phyloP scores from a whole-genome alignment of 2,888 invertebrate species.

The Lasioglossum calceatum region DNA sequence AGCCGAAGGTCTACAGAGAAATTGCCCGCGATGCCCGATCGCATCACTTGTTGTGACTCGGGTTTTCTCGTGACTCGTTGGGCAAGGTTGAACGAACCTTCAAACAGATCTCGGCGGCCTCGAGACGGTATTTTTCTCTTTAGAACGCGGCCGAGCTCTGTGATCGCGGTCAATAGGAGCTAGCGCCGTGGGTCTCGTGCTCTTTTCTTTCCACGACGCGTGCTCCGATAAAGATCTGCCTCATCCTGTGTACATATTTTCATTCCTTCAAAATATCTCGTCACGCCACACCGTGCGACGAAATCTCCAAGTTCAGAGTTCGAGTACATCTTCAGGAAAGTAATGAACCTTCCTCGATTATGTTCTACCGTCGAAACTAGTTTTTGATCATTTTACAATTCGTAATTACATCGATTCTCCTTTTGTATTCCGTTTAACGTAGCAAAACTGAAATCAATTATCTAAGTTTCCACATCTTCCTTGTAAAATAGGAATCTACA shows the following conservation, averaged over 20 bases:
- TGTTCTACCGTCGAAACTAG: too few species aligned
- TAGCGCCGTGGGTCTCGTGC: not conserved
- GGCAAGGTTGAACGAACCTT: conserved; percentile 67
- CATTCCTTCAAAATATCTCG: not conserved
- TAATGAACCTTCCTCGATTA: not conserved
- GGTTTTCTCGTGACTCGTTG: conserved; percentile 45
- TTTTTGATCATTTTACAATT: too few species aligned
- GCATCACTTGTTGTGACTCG: conserved; percentile 8
- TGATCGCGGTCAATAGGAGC: conserved; percentile 42
- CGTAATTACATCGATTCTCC: too few species aligned
- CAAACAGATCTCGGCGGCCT: conserved; percentile 53
- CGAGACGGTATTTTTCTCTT: conserved; percentile 46
- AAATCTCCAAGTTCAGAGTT: not conserved
- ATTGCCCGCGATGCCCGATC: conserved; percentile 26
- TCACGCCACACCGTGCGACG: not conserved
- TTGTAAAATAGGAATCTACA: too few species aligned
- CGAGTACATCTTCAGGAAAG: too few species aligned
- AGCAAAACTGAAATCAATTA: too few species aligned
- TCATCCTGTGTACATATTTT: not conserved
- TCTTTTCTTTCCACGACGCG: not conserved
- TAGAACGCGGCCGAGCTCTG: conserved; percentile 28
- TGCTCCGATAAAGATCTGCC: not conserved
- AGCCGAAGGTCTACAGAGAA: conserved; percentile 25
- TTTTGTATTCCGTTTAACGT: too few species aligned
- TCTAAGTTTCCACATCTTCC: too few species aligned